Percentiles rank a stretch among this genome's conserved stretches.
phyloP scores from a whole-genome alignment of 2,113 vertebrate genomes.

The Notothenia rossii region DNA sequence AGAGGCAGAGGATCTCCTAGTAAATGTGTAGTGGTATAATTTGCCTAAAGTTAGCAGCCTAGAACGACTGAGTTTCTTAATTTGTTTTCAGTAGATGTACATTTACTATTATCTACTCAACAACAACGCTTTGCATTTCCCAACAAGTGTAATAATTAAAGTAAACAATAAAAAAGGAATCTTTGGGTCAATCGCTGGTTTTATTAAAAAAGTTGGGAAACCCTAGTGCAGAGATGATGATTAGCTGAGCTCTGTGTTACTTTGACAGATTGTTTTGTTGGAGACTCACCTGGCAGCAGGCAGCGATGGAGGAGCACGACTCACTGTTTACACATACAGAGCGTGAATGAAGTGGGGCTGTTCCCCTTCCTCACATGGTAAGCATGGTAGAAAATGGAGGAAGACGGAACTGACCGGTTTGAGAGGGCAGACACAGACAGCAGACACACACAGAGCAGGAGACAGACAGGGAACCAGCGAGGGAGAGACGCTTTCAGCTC shows the following conservation, averaged over 20 bases:
- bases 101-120: neutral
- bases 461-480: constrained; percentile 22
- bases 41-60: neutral
- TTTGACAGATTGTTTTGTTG: neutral
- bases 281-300: constrained; percentile 49
- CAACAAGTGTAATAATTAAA: neutral
- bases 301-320: constrained; percentile 20
- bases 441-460: constrained; percentile 75
- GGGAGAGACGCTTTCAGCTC: constrained; percentile 46
- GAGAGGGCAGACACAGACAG: constrained; percentile 87
- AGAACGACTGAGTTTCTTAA: neutral
- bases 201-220: constrained; percentile 23
- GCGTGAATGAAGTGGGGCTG: constrained; percentile 61
- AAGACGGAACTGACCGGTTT: constrained; percentile 86
- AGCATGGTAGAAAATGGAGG: constrained; percentile 90
- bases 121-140: neutral
- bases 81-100: neutral
- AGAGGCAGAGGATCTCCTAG: neutral
- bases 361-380: constrained; percentile 57
- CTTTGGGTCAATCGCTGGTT: neutral
- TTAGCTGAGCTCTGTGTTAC: neutral
- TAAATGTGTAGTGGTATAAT: neutral
- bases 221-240: neutral
- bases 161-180: neutral
- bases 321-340: constrained; percentile 8